Evolutionary conservation across 2,888 invertebrate species (phyloP), one percentile per base, ranked within the genome.

Genomic region (Sarcophaga rosellei): DNA sequence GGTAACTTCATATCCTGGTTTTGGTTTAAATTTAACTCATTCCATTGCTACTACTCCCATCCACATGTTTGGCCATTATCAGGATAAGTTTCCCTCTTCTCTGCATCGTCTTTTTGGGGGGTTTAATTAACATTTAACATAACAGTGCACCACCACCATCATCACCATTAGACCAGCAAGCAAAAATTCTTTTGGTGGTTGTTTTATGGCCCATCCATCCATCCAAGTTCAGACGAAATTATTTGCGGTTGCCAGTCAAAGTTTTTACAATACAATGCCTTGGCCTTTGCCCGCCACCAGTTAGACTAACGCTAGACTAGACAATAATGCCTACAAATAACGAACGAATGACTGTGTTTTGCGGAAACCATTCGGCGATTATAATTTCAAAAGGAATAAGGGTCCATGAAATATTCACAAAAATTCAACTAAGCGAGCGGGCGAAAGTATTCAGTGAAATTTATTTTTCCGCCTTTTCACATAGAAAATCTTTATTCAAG

Each of bases 111-210:
- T 65, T 72, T 61, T 57, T 72, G 62, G 6, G 8, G 8, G 6
- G 75, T 86, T 83, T 86, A 86, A 86, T 83, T 86, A 86, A 79
- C 77, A 86, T 84, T 86, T 84, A 74, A 80, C 76, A 83, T 80
- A 73, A 62, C 70, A 86, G 72, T 80, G 72, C 75, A 78, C 78
- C 70, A 74, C 62, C 65, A 76, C 35, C 10, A 4, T 53, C 61
- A 79, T 4, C 25, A 10, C 35, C 35, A 35, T 1, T 10, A 35
- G 35, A 35, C 35, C 10, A 35, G 35, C 35, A 35, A 8, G 10
- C 10, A 10, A 35, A 82, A 76, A 81, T 81, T 84, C 81, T 80
- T 72, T 81, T 81, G 77, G 69, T 84, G 84, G 72, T 77, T 84
- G 76, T 69, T 80, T 76, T 80, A 80, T 79, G 73, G 72, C 73